Conservation (phyloP, 2,797 vertebrate genomes). For the Pangasius sanitwongsei region DNA sequence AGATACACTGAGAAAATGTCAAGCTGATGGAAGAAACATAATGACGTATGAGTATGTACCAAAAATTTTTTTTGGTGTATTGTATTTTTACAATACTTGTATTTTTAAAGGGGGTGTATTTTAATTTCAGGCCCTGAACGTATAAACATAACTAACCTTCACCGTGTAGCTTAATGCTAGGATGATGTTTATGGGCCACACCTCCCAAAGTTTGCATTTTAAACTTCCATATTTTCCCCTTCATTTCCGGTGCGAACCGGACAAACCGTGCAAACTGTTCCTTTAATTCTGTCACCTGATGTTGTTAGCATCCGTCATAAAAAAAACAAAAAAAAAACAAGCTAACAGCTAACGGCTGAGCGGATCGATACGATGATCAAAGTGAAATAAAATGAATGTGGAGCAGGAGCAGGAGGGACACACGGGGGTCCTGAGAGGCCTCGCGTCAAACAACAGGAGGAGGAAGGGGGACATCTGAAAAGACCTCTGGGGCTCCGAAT, state of each 20-base stretch:
- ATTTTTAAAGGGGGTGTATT: neutral
- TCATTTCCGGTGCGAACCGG: neutral
- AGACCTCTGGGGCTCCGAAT: conserved; percentile 31
- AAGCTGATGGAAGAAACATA: neutral
- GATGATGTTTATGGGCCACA: too few species aligned
- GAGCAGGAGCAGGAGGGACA: conserved; percentile 50
- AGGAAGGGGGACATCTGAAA: conserved; percentile 29
- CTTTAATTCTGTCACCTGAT: neutral
- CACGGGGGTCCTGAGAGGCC: conserved; percentile 57
- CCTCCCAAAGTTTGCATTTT: too few species aligned
- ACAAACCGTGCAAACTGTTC: neutral
- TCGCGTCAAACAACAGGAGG: conserved; percentile 55
- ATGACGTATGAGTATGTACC: neutral
- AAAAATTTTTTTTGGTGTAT: neutral
- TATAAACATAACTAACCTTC: neutral
- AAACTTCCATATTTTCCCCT: neutral
- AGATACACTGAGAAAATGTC: neutral
- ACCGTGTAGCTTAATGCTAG: too few species aligned
- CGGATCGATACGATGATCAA: conserved; percentile 71
- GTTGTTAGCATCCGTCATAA: neutral
- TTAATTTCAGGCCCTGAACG: neutral
- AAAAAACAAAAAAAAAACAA: conserved; percentile 16
- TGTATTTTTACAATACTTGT: too few species aligned
- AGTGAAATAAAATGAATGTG: conserved; percentile 70
- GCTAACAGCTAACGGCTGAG: conserved; percentile 75